Base-by-base conservation (phyloP, 2,888 invertebrate genomes). In the Cheilosia vulpina region DNA sequence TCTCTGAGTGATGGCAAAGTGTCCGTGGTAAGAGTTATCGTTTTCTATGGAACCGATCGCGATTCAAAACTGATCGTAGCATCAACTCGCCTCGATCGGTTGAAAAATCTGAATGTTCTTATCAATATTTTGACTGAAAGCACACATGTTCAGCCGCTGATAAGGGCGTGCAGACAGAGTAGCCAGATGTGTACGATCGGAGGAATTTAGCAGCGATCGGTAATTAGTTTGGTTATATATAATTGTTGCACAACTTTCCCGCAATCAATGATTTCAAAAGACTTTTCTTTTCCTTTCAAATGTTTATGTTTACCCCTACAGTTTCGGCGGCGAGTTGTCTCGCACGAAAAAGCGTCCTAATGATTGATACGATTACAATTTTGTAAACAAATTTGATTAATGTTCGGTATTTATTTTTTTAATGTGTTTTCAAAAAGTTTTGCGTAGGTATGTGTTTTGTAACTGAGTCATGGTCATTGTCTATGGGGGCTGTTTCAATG, bases 121-220 rank as follows among this genome's bases (percentile, higher is more conserved):
- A 79, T 79, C 79, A 65, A 34, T 52, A 50, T 55, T 69, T 65
- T 58, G 62, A 53, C 62, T 62, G n/a, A 31, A 41, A 21, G 41
- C 15, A 17, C 60, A 43, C 57, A 76, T 19, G 9, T 38, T 27
- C 52, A 53, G 63, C 43, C 15, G 11, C 19, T 47, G 75, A 75
- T 65, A 75, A 63, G 50, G 1, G 11, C 4, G 6, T 21, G 11
- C 24, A 53, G 47, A n/a, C n/a, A 75, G 55, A 47, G 55, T 41
- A 73, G 43, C 38, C 55, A 73, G 52, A 52, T 21, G 21, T 38
- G 27, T 31, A 15, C 19, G 21, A 21, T 5, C 38, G 13, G 19
- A 21, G 6, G 9, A 9, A 13, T 50, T 31, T 13, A 19, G 21
- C 27, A 47, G 6, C 47, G 31, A 63, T 27, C 53, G 15, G n/a